Evolutionary conservation across 2,888 invertebrate genomes (phyloP), one percentile per base, ranked within the genome.

Genomic region (Phyllotreta striolata): DNA sequence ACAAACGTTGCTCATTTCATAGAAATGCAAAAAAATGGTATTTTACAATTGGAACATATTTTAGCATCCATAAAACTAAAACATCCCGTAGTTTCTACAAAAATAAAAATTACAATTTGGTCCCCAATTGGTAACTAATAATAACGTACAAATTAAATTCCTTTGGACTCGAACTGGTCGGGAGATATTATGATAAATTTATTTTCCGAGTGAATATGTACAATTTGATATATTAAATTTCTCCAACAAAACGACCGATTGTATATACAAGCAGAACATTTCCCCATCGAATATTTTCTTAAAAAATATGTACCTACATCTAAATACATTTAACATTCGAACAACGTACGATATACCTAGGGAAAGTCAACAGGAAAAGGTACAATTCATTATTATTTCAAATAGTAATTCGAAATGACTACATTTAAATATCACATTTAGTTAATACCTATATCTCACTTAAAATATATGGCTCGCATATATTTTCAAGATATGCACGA

Each of bases 341-440:
- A 44, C 44, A 13, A 10, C 14, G 10, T 3, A 41, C 9, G 41
- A n/a, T n/a, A n/a, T n/a, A n/a, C n/a, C n/a, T n/a, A n/a, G n/a
- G 9, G 10, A 41, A 24, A 51, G 35, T 8, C 12, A 12, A 51
- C n/a, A 51, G 12, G 5, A 37, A 35, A 14, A 51, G 37, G 37
- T 51, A 34, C 10, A n/a, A 10, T 51, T 51, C 7, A 35, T 38
- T 38, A 9, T 9, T 59, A 35, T 43, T 37, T 51, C 49, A 64
- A 62, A 64, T 65, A 35, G 55, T 61, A 67, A 66, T 55, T 62
- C 64, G 69, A 24, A 72, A 63, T 69, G 71, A 71, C 71, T 73
- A 71, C 63, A 68, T 70, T 58, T 68, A 70, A 51, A 71, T 72
- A 73, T 73, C 73, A 73, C 73, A 73, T 71, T 72, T 49, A 72